Base-by-base conservation (phyloP, 2,888 invertebrate species). In the Neoscelio sp. region DNA sequence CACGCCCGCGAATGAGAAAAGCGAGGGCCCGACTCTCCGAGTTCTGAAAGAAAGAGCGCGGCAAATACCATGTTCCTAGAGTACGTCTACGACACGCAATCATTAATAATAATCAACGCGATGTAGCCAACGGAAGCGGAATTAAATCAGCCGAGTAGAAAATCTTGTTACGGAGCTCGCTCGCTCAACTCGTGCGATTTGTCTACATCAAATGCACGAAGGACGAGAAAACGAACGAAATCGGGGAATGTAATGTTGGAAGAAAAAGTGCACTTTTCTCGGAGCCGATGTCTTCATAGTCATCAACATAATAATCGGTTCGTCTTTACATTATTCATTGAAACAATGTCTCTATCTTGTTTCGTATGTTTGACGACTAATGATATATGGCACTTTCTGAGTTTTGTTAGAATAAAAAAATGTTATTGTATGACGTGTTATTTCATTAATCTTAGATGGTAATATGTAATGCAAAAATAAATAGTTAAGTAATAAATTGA, bases 81-180 rank as follows among this genome's bases (percentile, higher is more conserved):
- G 77, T 48, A 78, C 82, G 84, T 80, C 81, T 82, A 78, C 83
- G 78, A 46, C 73, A 73, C 82, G 80, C 81, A 83, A 86, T 87
- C 87, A 84, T 87, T 87, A 86, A 87, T 87, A 87, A 87, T 87
- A 87, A 87, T 87, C 86, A 84, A 46, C 52, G 73, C 73, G 74
- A 76, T 79, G 78, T 79, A 73, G 80, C 76, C 75, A 35, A 60
- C 70, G 70, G 75, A 78, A 81, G 80, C 78, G 84, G 81, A 87
- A 86, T 87, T 85, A 84, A 86, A 87, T 83, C 82, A 84, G 78
- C 70, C 65, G 77, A 82, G 86, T 82, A 82, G 85, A 84, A 85
- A 86, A 85, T 84, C 83, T 80, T 81, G 68, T 80, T 83, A 85
- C 81, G 82, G 64, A 42, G 68, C 78, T 80, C 80, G 48, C 67